Base-by-base conservation (phyloP, 2,113 vertebrate genomes). In the Hypocryptadius cinnamomeus region DNA sequence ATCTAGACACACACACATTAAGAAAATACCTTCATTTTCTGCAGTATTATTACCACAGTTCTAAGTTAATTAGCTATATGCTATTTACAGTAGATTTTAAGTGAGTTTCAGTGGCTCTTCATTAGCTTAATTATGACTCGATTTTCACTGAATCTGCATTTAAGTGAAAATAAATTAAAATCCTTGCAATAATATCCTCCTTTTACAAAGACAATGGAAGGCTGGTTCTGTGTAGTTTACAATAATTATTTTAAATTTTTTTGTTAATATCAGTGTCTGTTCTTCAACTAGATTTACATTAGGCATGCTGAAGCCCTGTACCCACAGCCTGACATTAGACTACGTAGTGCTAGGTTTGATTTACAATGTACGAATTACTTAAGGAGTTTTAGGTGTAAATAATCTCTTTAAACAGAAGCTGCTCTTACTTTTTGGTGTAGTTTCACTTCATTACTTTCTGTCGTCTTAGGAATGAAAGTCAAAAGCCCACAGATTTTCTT, bases 101-200 rank as follows among this genome's bases (percentile, higher is more conserved):
- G 65, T 76, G 73, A 92, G 40, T 80, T 96, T 90, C 61, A 57
- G 7, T 60, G 51, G 47, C 40, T 94, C 64, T 91, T 92, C 56
- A 76, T 80, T 93, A 84, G 56, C 53, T 90, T 93, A 83, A 90
- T 88, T 28, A 5, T 78, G 51, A 85, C 68, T 92, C 87, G 89
- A 40, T 94, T 92, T 92, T 90, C 65, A 79, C 31, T 83, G 53
- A 68, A 74, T 42, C 89, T 71, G 28, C 21, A 25, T 86, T 78
- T 80, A 86, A 85, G 12, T 80, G 45, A 85, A 95, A 95, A 70
- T 66, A 89, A 95, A 89, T 89, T 0, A 53, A 94, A 91, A 91
- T 64, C 57, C 19, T 78, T 89, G 27, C 66, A 73, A 37, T 69
- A 70, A 37, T 87, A 71, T 30, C 35, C 19, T 73, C 50, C 47